Evolutionary conservation across 2,888 invertebrate species (phyloP).

Genomic region (Liposcelis brunnea): DNA sequence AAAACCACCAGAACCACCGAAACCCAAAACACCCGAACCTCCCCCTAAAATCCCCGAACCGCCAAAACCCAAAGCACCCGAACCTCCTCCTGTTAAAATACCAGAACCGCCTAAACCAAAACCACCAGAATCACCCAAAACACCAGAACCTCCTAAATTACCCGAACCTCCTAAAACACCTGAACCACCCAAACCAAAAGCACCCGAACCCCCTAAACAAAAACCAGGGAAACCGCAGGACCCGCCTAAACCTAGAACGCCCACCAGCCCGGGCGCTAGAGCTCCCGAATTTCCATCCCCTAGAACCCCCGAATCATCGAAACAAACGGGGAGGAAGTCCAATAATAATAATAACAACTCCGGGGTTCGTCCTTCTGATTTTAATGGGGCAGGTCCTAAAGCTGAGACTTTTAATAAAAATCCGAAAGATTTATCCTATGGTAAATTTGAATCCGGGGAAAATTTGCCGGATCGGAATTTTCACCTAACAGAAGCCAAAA

Average conservation of each 20-base stretch:
- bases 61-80: slow-evolving; percentile 12
- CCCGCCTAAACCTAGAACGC: not conserved
- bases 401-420: too few species aligned
- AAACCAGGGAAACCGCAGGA: not conserved
- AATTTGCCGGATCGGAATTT: too few species aligned
- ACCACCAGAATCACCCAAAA: not conserved
- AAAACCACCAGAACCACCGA: slow-evolving; percentile 22
- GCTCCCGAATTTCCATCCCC: slow-evolving; percentile 2
- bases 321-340: too few species aligned
- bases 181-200: not conserved
- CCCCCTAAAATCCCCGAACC: slow-evolving; percentile 16
- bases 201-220: not conserved
- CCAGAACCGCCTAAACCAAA: slow-evolving; percentile 3
- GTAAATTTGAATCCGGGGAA: too few species aligned
- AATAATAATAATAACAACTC: too few species aligned
- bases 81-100: not conserved
- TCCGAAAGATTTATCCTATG: too few species aligned
- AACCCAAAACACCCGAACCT: slow-evolving; percentile 22
- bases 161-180: slow-evolving; percentile 1
- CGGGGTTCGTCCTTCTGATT: too few species aligned
- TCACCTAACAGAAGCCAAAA: too few species aligned
- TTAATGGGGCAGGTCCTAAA: too few species aligned
- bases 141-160: not conserved
- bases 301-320: too few species aligned
- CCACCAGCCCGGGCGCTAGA: not conserved